phyloP scores from a whole-genome alignment of 2,797 vertebrate genomes.

The Chrysolophus pictus region DNA sequence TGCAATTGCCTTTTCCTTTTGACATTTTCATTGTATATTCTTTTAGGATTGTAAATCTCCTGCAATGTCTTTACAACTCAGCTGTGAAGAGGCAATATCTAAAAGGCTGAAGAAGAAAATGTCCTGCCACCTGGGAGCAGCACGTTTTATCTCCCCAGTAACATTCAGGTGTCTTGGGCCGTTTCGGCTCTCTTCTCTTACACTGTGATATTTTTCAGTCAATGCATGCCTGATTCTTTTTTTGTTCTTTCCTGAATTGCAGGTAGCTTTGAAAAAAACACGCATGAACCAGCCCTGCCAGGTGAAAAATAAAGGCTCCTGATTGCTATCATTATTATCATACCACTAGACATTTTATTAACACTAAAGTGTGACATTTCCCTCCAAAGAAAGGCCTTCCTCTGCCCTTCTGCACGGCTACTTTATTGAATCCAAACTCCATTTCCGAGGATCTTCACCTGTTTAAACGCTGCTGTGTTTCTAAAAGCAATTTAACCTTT shows the following conservation, averaged over 20 bases:
- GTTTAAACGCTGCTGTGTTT: conserved; percentile 72
- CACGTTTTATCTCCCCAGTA: conserved; percentile 66
- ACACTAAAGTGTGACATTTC: conserved; percentile 69
- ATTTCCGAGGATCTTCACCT: conserved; percentile 64
- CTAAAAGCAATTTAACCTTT: conserved; percentile 76
- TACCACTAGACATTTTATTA: conserved; percentile 67
- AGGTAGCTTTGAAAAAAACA: conserved; percentile 70
- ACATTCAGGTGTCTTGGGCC: conserved; percentile 13
- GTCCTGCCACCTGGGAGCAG: conserved; percentile 67
- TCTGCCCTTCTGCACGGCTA: conserved; percentile 67
- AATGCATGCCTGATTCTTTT: conserved; percentile 49
- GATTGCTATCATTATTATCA: conserved; percentile 68
- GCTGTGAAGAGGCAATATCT: conserved; percentile 52
- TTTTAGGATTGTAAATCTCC: conserved; percentile 66
- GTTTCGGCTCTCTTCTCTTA: conserved; percentile 53
- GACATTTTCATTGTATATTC: conserved; percentile 61
- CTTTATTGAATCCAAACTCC: conserved; percentile 72
- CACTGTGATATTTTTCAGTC: conserved; percentile 60
- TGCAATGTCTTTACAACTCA: conserved; percentile 62
- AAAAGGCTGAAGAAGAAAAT: conserved; percentile 66
- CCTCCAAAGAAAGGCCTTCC: conserved; percentile 70
- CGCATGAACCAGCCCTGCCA: conserved; percentile 55
- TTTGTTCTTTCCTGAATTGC: conserved; percentile 70
- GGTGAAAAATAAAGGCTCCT: conserved; percentile 72
- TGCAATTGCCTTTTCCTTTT: conserved; percentile 67